phyloP scores from a whole-genome alignment of 2,797 vertebrate species.

The Myripristis murdjan region DNA sequence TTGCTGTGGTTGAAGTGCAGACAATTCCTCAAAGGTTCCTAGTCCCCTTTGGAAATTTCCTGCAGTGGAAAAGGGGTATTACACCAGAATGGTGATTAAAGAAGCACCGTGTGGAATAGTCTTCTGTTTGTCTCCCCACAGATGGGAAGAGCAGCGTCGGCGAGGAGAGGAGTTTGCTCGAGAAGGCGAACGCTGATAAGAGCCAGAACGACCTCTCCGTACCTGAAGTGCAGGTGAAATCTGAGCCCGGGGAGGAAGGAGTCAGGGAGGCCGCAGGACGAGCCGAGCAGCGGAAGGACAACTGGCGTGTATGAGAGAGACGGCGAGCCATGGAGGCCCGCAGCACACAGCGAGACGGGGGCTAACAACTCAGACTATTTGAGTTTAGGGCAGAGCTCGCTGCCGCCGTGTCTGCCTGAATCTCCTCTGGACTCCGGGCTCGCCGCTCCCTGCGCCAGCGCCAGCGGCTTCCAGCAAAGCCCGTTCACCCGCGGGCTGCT shows the following conservation, averaged over 20 bases:
- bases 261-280: slow-evolving; percentile 9
- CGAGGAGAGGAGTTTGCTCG: slow-evolving; percentile 24
- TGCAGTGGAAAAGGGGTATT: no score
- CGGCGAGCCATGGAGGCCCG: slow-evolving; percentile 36
- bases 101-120: not conserved
- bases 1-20: no score
- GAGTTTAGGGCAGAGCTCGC: slow-evolving; percentile 29
- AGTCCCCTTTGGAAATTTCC: no score
- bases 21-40: no score
- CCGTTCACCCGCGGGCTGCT: slow-evolving; percentile 50
- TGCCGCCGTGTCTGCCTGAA: slow-evolving; percentile 31
- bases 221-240: slow-evolving; percentile 65
- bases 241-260: slow-evolving; percentile 54
- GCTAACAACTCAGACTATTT: slow-evolving; percentile 33
- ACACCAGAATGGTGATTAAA: no score
- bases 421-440: slow-evolving; percentile 6
- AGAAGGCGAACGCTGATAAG: not conserved
- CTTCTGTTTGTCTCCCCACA: slow-evolving; percentile 54
- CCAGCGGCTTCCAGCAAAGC: slow-evolving; percentile 42
- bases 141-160: slow-evolving; percentile 25
- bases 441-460: slow-evolving; percentile 22
- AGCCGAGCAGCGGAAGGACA: slow-evolving; percentile 12
- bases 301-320: slow-evolving; percentile 19
- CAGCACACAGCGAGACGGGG: not conserved
- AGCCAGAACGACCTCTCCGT: slow-evolving; percentile 8